Percentiles rank a stretch among this genome's conserved stretches.
Evolutionary conservation across 2,888 invertebrate species (phyloP).

Genomic region (Hemistola chrysoprasaria): DNA sequence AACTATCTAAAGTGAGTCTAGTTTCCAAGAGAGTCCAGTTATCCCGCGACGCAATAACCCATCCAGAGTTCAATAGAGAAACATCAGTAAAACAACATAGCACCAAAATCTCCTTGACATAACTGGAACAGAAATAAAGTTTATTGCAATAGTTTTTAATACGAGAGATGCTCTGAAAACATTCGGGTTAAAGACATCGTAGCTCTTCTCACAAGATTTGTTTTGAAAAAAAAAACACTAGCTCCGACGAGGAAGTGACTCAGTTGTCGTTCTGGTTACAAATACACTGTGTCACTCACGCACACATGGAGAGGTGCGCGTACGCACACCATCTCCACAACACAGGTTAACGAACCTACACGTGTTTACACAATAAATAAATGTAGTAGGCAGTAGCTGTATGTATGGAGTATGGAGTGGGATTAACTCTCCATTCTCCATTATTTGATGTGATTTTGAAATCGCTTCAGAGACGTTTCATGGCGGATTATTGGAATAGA

Average conservation of each 20-base stretch:
- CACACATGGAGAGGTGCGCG: constrained; percentile 31
- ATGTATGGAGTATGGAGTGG: constrained; percentile 26
- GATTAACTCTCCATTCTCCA: constrained; percentile 28
- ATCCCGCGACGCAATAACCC: constrained; percentile 23
- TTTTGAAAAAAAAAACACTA: too few species aligned
- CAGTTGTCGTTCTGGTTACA: constrained; percentile 1
- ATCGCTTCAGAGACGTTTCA: constrained; percentile 2
- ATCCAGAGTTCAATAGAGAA: constrained; percentile 19
- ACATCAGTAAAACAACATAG: not conserved
- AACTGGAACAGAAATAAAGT: too few species aligned
- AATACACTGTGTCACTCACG: constrained; percentile 25
- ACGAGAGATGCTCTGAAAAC: too few species aligned
- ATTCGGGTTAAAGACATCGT: not conserved
- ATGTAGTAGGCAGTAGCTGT: too few species aligned
- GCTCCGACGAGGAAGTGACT: not conserved
- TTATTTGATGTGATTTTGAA: constrained; percentile 19
- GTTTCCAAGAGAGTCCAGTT: constrained; percentile 24
- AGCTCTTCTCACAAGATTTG: not conserved
- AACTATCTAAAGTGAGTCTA: constrained; percentile 15
- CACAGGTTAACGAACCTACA: constrained; percentile 64
- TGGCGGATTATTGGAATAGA: not conserved
- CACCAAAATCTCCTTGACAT: not conserved
- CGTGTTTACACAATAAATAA: constrained; percentile 59
- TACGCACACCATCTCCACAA: constrained; percentile 37
- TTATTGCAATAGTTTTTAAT: too few species aligned